phyloP scores from a whole-genome alignment of 2,888 invertebrate species.

The Arrhopalites spinosus region DNA sequence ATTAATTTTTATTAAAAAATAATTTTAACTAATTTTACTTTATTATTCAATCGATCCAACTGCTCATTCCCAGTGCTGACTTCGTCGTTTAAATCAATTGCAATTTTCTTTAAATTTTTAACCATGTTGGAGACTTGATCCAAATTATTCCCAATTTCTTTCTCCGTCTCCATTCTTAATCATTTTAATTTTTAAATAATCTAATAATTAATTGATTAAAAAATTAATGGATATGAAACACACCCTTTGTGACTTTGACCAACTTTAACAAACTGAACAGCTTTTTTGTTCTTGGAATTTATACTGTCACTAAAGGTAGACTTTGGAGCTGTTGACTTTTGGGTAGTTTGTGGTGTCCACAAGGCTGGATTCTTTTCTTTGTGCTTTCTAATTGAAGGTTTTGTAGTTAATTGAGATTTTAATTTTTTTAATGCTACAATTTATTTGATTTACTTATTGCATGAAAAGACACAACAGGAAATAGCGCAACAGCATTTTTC shows the following conservation, averaged over 20 bases:
- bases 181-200: too few species aligned
- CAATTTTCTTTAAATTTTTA: neutral
- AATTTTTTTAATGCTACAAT: neutral
- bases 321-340: neutral
- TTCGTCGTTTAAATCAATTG: neutral
- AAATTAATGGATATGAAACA: too few species aligned
- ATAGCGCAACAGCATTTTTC: neutral
- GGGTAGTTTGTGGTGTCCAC: neutral
- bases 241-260: neutral
- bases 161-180: neutral
- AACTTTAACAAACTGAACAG: neutral
- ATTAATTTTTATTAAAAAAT: neutral
- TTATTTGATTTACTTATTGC: neutral
- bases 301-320: neutral
- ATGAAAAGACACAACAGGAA: neutral
- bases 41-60: constrained; percentile 2
- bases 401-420: neutral
- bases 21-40: neutral
- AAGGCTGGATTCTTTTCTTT: neutral
- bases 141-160: constrained; percentile 3
- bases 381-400: neutral
- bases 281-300: neutral
- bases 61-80: neutral
- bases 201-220: too few species aligned
- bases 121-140: neutral